phyloP scores from a whole-genome alignment of 2,113 vertebrate species.

The Merops nubicus region DNA sequence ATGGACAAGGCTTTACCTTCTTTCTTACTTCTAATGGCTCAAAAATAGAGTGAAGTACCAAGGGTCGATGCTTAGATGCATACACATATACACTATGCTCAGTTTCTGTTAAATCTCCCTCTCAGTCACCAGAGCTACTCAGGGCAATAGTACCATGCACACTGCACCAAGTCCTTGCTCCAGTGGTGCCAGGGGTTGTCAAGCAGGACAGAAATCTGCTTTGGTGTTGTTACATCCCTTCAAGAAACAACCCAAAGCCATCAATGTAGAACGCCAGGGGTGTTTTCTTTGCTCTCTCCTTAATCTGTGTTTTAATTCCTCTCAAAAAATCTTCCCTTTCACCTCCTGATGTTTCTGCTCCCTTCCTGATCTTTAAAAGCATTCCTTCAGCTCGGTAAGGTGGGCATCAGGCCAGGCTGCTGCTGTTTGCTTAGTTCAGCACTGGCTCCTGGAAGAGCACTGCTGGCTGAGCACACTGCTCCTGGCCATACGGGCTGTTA shows the following conservation, averaged over 20 bases:
- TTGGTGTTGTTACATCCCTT: neutral
- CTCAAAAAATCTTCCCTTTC: neutral
- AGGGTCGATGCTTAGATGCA: neutral
- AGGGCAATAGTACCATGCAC: neutral
- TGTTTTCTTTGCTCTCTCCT: neutral
- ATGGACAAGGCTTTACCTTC: neutral
- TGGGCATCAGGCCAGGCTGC: neutral
- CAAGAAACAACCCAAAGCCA: neutral
- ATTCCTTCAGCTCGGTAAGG: neutral
- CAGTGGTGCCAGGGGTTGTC: accelerated
- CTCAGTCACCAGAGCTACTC: neutral
- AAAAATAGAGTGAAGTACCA: neutral
- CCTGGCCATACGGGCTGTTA: neutral
- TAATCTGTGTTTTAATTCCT: neutral
- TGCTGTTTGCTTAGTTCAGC: neutral
- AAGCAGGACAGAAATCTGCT: neutral
- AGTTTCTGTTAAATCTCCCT: neutral
- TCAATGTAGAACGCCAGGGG: neutral
- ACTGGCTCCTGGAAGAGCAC: neutral
- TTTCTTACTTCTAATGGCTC: neutral
- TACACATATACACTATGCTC: no score
- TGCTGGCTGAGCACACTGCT: neutral
- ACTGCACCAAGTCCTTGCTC: neutral
- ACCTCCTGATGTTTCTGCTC: neutral
- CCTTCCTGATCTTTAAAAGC: neutral